Percentiles rank a stretch among this genome's conserved stretches.
phyloP scores from a whole-genome alignment of 2,888 invertebrate genomes.

The Hypomecis atomaria region DNA sequence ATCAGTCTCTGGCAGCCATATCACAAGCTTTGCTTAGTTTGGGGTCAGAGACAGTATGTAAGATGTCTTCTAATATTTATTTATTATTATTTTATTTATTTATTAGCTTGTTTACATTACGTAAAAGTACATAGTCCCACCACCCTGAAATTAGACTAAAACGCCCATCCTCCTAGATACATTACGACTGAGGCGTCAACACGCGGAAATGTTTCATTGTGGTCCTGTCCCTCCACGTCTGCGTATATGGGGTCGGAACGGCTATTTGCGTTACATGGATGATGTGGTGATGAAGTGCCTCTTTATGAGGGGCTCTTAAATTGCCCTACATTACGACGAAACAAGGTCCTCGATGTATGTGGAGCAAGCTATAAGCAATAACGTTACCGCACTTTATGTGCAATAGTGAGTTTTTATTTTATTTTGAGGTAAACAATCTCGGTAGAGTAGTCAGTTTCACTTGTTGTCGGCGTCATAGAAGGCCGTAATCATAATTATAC shows the following conservation, averaged over 20 bases:
- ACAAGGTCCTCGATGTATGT: constrained; percentile 39
- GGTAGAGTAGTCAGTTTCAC: no score
- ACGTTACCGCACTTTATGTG: no score
- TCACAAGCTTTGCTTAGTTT: no score
- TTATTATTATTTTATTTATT: no score
- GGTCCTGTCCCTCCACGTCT: constrained; percentile 58
- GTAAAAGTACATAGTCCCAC: constrained; percentile 11
- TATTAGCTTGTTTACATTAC: no score
- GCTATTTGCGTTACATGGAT: constrained; percentile 65
- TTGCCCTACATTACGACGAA: constrained; percentile 45
- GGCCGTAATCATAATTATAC: no score
- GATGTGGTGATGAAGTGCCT: constrained; percentile 69
- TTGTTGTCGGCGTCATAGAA: no score
- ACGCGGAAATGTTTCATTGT: constrained; percentile 78
- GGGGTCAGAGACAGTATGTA: no score
- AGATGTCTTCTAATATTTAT: no score
- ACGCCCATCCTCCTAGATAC: constrained; percentile 57
- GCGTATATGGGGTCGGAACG: constrained; percentile 65
- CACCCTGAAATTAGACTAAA: constrained; percentile 56
- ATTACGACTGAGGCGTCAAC: constrained; percentile 64
- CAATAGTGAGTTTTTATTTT: no score
- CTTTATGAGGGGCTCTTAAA: constrained; percentile 62
- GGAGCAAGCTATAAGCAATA: constrained; percentile 29
- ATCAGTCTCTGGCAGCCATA: no score
- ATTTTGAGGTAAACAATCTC: no score